Conservation (phyloP, 2,888 invertebrate genomes). For the Drosophila phalerata region DNA sequence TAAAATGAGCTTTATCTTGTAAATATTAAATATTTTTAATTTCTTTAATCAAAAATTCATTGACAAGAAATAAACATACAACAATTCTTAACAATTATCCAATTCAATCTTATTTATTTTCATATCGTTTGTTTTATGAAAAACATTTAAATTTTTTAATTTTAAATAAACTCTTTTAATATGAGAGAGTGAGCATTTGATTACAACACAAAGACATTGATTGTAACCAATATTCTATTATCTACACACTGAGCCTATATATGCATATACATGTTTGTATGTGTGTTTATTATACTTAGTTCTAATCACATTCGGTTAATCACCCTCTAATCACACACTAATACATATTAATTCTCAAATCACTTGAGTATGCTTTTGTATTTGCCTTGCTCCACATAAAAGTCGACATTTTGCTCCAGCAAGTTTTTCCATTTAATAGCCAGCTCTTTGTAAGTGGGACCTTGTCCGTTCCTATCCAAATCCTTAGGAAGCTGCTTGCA, state of each 20-base stretch:
- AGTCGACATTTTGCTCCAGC: slow-evolving; percentile 80
- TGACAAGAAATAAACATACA: too few relatives aligned
- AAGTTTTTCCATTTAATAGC: slow-evolving; percentile 82
- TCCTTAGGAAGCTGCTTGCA: slow-evolving; percentile 81
- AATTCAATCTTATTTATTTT: too few relatives aligned
- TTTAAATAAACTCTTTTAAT: not conserved
- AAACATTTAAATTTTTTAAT: not conserved
- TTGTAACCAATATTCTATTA: slow-evolving; percentile 13
- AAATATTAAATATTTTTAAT: too few relatives aligned
- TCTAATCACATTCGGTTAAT: slow-evolving; percentile 68
- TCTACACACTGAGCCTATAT: slow-evolving; percentile 2
- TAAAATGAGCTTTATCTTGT: too few relatives aligned
- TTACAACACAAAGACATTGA: slow-evolving; percentile 16
- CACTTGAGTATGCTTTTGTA: slow-evolving; percentile 78
- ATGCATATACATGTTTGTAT: slow-evolving; percentile 2
- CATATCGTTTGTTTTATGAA: not conserved
- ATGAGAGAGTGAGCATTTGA: slow-evolving; percentile 7
- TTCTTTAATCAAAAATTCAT: too few relatives aligned
- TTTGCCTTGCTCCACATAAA: slow-evolving; percentile 82
- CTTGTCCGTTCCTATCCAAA: slow-evolving; percentile 84
- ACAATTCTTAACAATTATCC: too few relatives aligned
- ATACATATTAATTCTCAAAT: slow-evolving; percentile 38
- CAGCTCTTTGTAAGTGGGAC: slow-evolving; percentile 80
- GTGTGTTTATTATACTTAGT: slow-evolving; percentile 14
- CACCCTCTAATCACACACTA: slow-evolving; percentile 56